phyloP scores from a whole-genome alignment of 1,140 invertebrate genomes.

The Eumeta japonica region DNA sequence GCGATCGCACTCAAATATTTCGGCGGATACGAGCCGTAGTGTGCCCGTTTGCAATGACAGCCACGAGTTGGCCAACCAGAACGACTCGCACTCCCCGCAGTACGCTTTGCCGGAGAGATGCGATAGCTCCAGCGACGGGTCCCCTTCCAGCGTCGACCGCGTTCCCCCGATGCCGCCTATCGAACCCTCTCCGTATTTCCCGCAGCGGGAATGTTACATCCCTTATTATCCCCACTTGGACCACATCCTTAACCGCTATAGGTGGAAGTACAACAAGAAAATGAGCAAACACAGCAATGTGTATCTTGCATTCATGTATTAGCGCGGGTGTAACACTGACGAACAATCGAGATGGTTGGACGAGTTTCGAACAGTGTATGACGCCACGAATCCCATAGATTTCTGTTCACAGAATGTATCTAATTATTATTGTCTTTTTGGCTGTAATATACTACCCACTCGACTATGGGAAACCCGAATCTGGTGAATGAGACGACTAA shows the following conservation, averaged over 20 bases:
- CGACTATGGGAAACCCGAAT: constrained; percentile 49
- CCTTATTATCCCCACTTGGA: constrained; percentile 39
- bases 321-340: constrained; percentile 18
- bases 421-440: no score
- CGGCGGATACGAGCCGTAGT: constrained; percentile 42
- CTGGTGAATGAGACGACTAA: constrained; percentile 38
- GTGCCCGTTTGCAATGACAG: constrained; percentile 44
- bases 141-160: constrained; percentile 35
- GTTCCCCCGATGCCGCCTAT: constrained; percentile 37
- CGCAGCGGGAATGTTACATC: no score
- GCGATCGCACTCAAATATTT: constrained; percentile 36
- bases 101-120: constrained; percentile 38
- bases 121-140: constrained; percentile 24
- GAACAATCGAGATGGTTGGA: constrained; percentile 24
- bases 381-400: constrained; percentile 32
- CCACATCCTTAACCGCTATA: constrained; percentile 27
- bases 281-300: constrained; percentile 37
- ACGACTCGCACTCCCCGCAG: constrained; percentile 30
- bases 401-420: constrained; percentile 14
- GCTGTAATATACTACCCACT: constrained; percentile 30
- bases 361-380: constrained; percentile 50
- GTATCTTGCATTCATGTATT: constrained; percentile 57
- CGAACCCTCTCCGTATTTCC: constrained; percentile 38
- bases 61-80: constrained; percentile 23
- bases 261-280: constrained; percentile 28